Base-by-base conservation (phyloP, 2,888 invertebrate genomes). In the Ametastegia equiseti region DNA sequence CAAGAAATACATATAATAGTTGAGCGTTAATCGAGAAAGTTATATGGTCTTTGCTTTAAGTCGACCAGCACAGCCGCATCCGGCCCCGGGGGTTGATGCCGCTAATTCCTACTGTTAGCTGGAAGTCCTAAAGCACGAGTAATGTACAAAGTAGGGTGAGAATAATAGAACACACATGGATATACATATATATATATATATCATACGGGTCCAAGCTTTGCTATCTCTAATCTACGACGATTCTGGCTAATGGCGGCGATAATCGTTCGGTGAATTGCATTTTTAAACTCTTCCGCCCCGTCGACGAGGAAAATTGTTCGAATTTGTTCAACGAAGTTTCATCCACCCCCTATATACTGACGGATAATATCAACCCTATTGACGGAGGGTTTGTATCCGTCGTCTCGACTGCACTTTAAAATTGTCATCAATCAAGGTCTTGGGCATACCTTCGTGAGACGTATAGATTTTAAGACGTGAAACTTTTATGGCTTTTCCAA, bases 1-100 rank as follows among this genome's bases (percentile, higher is more conserved):
- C 71, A 47, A 71, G 71, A 47, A 71, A 71, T 71, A 71, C 71
- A 71, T 47, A 60, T 30, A 45, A 71, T 45, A 47, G 45, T 71
- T 71, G 47, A 71, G n/a, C 47, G 71, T 30, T 42, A 71, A 71
- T 71, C 71, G 71, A 47, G 27, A 71, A 71, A 71, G 71, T 71
- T 71, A 45, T 45, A 71, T 60, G 60, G 30, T 19, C 2, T 60
- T 60, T 30, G 60, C 60, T 30, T 30, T 60, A 60, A 30, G 60
- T 60, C 60, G 60, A 60, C 60, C 60, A 60, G 60, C 30, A 30
- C 60, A 60, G 15, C 60, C 11, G 42, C 15, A 54, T 67, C 65
- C 65, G 65, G 65, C n/a, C 27, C 23, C 39, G 23, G 23, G 65
- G 65, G 65, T 67, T 67, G 30, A 60, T 60, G 60, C 60, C 23